Percentiles rank a stretch among this genome's conserved stretches.
phyloP scores from a whole-genome alignment of 1,140 invertebrate genomes.

The Drosophila obscura region DNA sequence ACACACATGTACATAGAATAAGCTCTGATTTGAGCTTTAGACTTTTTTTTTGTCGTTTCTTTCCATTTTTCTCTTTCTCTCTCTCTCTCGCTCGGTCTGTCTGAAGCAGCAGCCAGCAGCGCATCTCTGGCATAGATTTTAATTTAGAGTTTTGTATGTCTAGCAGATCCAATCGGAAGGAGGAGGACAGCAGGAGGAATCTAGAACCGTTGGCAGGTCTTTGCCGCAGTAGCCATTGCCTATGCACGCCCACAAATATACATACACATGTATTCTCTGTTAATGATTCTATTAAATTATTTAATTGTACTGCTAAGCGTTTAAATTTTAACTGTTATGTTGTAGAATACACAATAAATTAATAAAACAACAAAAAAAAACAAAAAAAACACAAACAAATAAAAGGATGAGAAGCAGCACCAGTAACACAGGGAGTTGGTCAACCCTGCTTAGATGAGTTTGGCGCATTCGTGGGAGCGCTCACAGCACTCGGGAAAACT shows the following conservation, averaged over 20 bases:
- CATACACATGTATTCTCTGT: slow-evolving; percentile 68
- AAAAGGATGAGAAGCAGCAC: background rate
- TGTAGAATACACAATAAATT: slow-evolving; percentile 80
- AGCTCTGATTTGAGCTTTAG: too few relatives aligned
- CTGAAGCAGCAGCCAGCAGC: too few relatives aligned
- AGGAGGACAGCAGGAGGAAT: background rate
- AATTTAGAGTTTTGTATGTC: slow-evolving; percentile 11
- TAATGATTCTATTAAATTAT: slow-evolving; percentile 82
- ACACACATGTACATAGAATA: slow-evolving; percentile 17
- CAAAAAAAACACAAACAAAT: slow-evolving; percentile 5
- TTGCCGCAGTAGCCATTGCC: slow-evolving; percentile 22
- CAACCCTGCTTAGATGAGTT: background rate
- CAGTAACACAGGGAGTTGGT: too few relatives aligned
- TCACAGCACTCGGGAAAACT: slow-evolving; percentile 72
- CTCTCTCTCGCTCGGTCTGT: too few relatives aligned
- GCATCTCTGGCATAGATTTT: too few relatives aligned
- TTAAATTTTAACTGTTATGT: slow-evolving; percentile 81
- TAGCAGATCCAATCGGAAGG: slow-evolving; percentile 27
- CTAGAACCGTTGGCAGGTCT: slow-evolving; percentile 15
- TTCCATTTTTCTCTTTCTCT: too few relatives aligned
- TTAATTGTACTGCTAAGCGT: slow-evolving; percentile 80
- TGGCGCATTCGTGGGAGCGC: slow-evolving; percentile 66
- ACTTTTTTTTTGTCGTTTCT: slow-evolving; percentile 8
- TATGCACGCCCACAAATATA: slow-evolving; percentile 31
- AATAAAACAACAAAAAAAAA: slow-evolving; percentile 36